Conservation (phyloP, 2,113 vertebrate genomes). For the Chelonoidis abingdonii region DNA sequence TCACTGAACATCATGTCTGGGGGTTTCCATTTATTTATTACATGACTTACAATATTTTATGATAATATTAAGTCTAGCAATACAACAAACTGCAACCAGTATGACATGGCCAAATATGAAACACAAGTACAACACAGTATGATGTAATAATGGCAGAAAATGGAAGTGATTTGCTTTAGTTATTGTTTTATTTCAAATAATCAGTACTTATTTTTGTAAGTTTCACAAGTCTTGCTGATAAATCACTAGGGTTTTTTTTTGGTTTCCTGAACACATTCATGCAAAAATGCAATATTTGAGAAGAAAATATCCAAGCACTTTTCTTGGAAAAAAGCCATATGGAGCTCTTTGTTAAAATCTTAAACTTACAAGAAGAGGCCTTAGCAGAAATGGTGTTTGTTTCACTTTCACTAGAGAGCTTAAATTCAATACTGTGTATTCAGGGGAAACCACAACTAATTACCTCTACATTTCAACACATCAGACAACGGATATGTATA, state of each 20-base stretch:
- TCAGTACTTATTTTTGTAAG: slow-evolving; percentile 44
- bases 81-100: slow-evolving; percentile 66
- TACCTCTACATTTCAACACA: slow-evolving; percentile 41
- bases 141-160: slow-evolving; percentile 70
- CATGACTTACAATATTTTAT: slow-evolving; percentile 68
- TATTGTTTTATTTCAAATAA: slow-evolving; percentile 57
- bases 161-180: slow-evolving; percentile 50
- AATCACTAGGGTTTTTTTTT: slow-evolving; percentile 49
- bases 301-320: slow-evolving; percentile 61
- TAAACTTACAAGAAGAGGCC: slow-evolving; percentile 47
- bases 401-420: slow-evolving; percentile 56
- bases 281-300: slow-evolving; percentile 60
- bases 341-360: slow-evolving; percentile 59
- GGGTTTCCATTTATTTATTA: slow-evolving; percentile 80
- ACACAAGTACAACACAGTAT: slow-evolving; percentile 72
- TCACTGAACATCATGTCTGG: slow-evolving; percentile 66
- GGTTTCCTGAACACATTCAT: slow-evolving; percentile 68
- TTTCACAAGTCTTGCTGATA: slow-evolving; percentile 56
- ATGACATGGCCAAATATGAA: slow-evolving; percentile 72
- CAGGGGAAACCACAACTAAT: slow-evolving; percentile 67
- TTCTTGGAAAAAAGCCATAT: slow-evolving; percentile 45
- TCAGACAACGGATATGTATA: slow-evolving; percentile 46
- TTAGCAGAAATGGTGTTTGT: slow-evolving; percentile 65
- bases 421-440: slow-evolving; percentile 66
- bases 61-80: slow-evolving; percentile 72